Evolutionary conservation across 1,140 invertebrate genomes (phyloP), one percentile per base, ranked within the genome.

Genomic region (Euura lappo): DNA sequence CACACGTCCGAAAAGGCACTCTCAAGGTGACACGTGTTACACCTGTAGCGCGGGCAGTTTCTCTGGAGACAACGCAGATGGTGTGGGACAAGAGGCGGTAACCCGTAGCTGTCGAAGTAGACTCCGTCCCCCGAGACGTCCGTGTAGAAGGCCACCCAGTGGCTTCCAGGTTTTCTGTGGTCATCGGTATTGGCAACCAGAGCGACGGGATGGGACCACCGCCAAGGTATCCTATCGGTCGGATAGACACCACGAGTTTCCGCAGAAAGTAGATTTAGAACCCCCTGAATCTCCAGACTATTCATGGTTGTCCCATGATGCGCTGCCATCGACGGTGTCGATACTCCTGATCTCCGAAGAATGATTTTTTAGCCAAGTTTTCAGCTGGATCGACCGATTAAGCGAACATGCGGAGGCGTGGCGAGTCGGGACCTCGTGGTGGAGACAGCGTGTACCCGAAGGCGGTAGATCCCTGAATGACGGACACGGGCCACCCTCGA

Each of bases 21-120:
- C 45, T 71, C 47, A 64, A 74, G 44, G 2, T 71, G 66, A 65
- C 68, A 13, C 10, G 11, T 43, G 44, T 64, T 65, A 7, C 42
- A 70, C 10, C 68, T 45, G 69, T 70, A 75, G 44, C 69, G 11
- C 72, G 44, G 65, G 47, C 71, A 72, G 60, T 75, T 72, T 65
- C 60, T 13, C 70, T 68, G 43, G 13, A 69, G 67, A 45, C 66
- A 46, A 64, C 13, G 13, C 47, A 69, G 46, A 70, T 75, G 74
- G 44, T 75, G 69, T 1, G 74, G 69, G 44, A 75, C 64, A 65
- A 75, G 47, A 65, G 74, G 71, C 2, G 71, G 72, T 10, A 77
- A 45, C 66, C 76, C 76, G 51, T 72, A 74, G 66, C 68, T 72
- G 45, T 77, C 73, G 71, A 74, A 77, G 65, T 72, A 77, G 43